Conservation (phyloP, 2,797 vertebrate species). For the Podargus strigoides region DNA sequence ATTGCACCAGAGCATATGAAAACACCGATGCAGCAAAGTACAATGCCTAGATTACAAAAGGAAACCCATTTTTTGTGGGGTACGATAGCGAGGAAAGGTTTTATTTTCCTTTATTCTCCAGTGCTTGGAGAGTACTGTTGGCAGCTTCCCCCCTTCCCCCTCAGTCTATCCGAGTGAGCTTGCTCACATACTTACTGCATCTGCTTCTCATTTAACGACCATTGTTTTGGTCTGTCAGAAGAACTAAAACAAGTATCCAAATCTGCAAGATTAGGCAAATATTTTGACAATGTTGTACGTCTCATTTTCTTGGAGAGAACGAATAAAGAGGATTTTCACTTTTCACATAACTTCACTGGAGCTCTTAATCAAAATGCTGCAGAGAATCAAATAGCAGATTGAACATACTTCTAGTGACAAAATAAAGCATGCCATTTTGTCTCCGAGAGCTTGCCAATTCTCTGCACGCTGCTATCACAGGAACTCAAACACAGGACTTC, state of each 20-base stretch:
- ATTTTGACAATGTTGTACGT: constrained; percentile 73
- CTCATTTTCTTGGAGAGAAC: constrained; percentile 53
- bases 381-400: constrained; percentile 54
- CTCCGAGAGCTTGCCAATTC: constrained; percentile 52
- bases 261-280: constrained; percentile 77
- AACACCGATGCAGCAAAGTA: constrained; percentile 44
- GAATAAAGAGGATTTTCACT: constrained; percentile 65
- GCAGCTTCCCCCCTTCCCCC: constrained; percentile 45
- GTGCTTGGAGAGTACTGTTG: constrained; percentile 62
- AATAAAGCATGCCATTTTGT: constrained; percentile 60
- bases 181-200: constrained; percentile 63
- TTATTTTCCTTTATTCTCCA: constrained; percentile 63
- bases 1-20: constrained; percentile 54
- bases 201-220: constrained; percentile 77
- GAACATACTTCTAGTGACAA: constrained; percentile 58
- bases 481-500: constrained; percentile 47
- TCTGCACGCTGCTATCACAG: constrained; percentile 33
- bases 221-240: constrained; percentile 76
- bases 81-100: constrained; percentile 60
- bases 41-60: constrained; percentile 55
- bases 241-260: constrained; percentile 62
- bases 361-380: constrained; percentile 63
- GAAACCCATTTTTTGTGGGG: constrained; percentile 64
- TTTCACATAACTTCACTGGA: constrained; percentile 43
- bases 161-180: constrained; percentile 43